Conservation (phyloP, 2,797 vertebrate genomes). For the Ceryle rudis region DNA sequence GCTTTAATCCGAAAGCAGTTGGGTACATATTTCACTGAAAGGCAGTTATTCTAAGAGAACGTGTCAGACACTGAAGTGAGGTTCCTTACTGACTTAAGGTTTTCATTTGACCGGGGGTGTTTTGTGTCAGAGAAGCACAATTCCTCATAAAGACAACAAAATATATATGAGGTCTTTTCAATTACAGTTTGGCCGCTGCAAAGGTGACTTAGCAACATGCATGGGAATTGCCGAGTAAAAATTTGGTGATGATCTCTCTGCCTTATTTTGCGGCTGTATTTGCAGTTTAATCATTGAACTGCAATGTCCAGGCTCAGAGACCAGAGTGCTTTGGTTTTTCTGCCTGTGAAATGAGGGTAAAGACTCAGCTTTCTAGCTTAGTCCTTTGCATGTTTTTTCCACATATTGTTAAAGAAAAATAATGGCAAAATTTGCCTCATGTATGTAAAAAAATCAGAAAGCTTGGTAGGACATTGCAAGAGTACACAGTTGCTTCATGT, state of each 20-base stretch:
- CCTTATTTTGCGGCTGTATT: not conserved
- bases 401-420: not conserved
- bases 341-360: not conserved
- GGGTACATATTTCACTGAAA: not conserved
- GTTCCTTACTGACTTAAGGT: not conserved
- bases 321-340: not conserved
- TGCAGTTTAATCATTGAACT: not conserved
- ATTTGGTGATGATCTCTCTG: not conserved
- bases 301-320: not conserved
- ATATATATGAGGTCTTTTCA: not conserved
- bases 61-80: not conserved
- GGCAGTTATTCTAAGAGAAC: not conserved
- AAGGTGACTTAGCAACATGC: not conserved
- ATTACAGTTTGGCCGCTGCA: not conserved
- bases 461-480: not conserved
- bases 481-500: not conserved
- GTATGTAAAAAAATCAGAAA: not conserved
- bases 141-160: not conserved
- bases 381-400: not conserved
- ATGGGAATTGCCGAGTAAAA: not conserved
- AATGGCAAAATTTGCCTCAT: not conserved
- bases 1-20: not conserved
- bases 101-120: fast-evolving
- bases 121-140: not conserved
- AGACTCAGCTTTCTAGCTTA: not conserved